Conservation (phyloP, 2,888 invertebrate genomes). For the Anagyrus pseudococci region DNA sequence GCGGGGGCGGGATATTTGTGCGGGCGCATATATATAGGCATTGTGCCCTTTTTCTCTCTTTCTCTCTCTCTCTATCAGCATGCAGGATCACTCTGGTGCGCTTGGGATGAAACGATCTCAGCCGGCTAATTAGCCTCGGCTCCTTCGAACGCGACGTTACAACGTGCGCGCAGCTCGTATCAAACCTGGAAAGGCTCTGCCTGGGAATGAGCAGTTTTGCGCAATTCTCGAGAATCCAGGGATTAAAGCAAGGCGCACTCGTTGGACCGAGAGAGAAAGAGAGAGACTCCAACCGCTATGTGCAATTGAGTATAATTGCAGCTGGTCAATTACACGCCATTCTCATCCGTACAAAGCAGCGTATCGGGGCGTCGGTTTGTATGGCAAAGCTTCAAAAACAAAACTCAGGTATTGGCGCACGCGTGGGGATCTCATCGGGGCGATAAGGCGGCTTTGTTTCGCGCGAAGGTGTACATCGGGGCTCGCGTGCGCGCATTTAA, state of each 20-base stretch:
- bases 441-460: too few species aligned
- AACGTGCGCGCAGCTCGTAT: not conserved
- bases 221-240: conserved; percentile 4
- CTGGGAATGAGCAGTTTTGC: conserved; percentile 8
- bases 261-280: too few species aligned
- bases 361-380: not conserved
- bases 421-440: too few species aligned
- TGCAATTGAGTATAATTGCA: not conserved
- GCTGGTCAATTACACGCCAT: not conserved
- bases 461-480: not conserved
- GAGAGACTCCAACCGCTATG: too few species aligned
- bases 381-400: too few species aligned
- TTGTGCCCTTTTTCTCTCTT: too few species aligned
- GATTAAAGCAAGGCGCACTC: too few species aligned
- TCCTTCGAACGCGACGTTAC: not conserved
- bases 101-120: conserved; percentile 12
- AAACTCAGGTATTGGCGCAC: not conserved
- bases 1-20: not conserved
- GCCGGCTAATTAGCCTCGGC: conserved; percentile 19
- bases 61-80: conserved; percentile 20
- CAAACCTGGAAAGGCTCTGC: not conserved
- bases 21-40: not conserved
- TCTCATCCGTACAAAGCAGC: not conserved
- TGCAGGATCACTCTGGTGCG: conserved; percentile 17
- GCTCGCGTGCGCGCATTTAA: not conserved